Percentiles rank a stretch among this genome's conserved stretches.
Conservation (phyloP, 2,113 vertebrate species). For the Nothoprocta pentlandii region DNA sequence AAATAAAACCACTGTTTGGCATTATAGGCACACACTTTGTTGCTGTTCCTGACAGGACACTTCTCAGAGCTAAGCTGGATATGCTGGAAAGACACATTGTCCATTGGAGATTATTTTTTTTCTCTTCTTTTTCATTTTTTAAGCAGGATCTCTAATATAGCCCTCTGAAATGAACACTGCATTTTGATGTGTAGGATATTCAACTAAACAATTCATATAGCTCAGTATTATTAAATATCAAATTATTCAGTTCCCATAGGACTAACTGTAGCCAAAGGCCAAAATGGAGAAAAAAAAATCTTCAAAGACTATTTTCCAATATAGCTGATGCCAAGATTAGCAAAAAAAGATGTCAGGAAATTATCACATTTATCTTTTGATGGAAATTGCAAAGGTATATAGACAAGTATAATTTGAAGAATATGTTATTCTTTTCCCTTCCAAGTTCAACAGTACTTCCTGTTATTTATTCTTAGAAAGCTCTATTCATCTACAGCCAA, state of each 20-base stretch:
- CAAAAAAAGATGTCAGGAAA: constrained; percentile 53
- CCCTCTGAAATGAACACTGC: neutral
- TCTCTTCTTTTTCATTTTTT: neutral
- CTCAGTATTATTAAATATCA: constrained; percentile 50
- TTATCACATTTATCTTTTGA: constrained; percentile 60
- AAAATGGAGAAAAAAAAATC: constrained; percentile 2
- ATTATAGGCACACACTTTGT: neutral
- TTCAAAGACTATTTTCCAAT: constrained; percentile 61
- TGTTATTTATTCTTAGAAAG: constrained; percentile 65
- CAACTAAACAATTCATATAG: constrained; percentile 39
- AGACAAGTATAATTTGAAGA: constrained; percentile 64
- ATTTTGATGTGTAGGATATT: constrained; percentile 41
- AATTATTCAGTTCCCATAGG: constrained; percentile 46
- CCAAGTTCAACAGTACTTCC: constrained; percentile 28
- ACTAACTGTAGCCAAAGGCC: constrained; percentile 4
- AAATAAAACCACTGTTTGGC: constrained; percentile 26
- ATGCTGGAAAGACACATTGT: neutral
- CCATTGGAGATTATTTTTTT: neutral
- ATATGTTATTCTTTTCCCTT: constrained; percentile 40
- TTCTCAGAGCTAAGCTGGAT: neutral
- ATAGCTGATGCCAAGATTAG: constrained; percentile 55
- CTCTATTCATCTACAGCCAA: constrained; percentile 51
- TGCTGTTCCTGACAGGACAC: neutral
- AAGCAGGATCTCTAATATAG: neutral
- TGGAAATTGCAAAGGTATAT: constrained; percentile 59